Percentiles rank a stretch among this genome's conserved stretches.
These are phyloP conservation scores for Metacarcinus magister DNA, from an alignment of 2,888 invertebrate genomes.

Conservation along the genomic window DNA sequence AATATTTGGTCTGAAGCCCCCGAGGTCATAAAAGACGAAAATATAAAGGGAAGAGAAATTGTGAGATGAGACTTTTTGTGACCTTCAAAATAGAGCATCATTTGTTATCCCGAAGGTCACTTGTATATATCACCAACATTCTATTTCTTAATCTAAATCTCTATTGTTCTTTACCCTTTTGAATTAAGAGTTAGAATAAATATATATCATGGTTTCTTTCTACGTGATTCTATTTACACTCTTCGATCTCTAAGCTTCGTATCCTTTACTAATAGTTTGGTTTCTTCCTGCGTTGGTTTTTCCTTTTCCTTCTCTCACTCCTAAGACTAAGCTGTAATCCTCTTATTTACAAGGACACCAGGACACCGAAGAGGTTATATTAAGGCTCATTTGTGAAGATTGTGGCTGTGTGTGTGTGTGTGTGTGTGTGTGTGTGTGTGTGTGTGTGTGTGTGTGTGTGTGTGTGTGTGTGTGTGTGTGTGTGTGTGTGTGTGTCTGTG, in stretches of 20 bases:
- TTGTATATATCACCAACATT: too few species aligned
- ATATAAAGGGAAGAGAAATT: background rate
- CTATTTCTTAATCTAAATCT: background rate
- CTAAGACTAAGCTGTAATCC: background rate
- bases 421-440: background rate
- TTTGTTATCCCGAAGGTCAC: background rate
- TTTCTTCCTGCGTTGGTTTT: background rate
- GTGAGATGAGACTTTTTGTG: background rate
- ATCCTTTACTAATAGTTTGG: too few species aligned
- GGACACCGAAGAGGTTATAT: background rate
- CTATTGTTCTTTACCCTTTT: background rate
- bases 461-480: constrained; percentile 26
- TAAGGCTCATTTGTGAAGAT: background rate
- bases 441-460: constrained; percentile 26
- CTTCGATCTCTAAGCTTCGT: background rate
- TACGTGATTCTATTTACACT: background rate
- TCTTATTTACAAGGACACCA: background rate
- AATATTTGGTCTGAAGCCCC: background rate
- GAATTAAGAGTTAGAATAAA: background rate
- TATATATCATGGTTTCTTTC: background rate
- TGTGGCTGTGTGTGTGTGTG: background rate
- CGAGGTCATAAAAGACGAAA: background rate
- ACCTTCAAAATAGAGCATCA: background rate
- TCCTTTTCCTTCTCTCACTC: background rate
- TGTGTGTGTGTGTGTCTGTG: constrained; percentile 2